These are phyloP conservation scores for Phallusia fumigata DNA, from an alignment of 23 tunicate species.

Conservation along the genomic window DNA sequence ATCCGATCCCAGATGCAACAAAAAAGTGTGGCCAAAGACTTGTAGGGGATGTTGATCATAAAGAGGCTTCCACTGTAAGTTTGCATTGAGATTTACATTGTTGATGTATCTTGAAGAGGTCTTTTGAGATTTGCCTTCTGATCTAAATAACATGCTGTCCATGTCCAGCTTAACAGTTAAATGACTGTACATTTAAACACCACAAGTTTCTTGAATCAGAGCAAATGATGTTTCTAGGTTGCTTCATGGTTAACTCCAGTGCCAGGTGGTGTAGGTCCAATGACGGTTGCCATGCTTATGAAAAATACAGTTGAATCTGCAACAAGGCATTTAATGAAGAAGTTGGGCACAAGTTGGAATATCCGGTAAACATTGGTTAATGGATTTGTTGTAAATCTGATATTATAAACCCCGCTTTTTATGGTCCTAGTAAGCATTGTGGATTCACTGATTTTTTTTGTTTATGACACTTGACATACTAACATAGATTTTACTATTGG, in stretches of 20 bases:
- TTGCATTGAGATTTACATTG: too few species aligned
- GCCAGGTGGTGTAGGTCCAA: conserved; percentile 99
- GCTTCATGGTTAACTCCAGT: conserved; percentile 97
- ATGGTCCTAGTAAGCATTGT: too few species aligned
- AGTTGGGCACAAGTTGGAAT: conserved; percentile 48
- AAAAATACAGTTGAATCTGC: conserved; percentile 90
- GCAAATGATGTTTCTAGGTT: conserved; percentile 16
- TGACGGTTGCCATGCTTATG: conserved; percentile 99
- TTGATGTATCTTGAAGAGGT: too few species aligned
- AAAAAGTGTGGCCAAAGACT: conserved; percentile 84
- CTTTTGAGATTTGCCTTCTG: too few species aligned
- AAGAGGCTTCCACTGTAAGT: conserved; percentile 43
- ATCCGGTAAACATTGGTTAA: conserved; percentile 25
- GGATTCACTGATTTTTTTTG: too few species aligned
- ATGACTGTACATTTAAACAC: too few species aligned
- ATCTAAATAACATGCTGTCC: too few species aligned
- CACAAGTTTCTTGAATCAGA: too few species aligned
- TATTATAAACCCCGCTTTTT: neutral
- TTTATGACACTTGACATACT: too few species aligned
- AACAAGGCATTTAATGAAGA: conserved; percentile 34
- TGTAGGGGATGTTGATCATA: conserved; percentile 87
- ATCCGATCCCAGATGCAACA: conserved; percentile 77
- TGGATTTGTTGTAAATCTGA: neutral
- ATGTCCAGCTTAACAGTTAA: too few species aligned
- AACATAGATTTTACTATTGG: neutral